phyloP scores from a whole-genome alignment of 2,888 invertebrate species.

The Drosophila kambysellisi region DNA sequence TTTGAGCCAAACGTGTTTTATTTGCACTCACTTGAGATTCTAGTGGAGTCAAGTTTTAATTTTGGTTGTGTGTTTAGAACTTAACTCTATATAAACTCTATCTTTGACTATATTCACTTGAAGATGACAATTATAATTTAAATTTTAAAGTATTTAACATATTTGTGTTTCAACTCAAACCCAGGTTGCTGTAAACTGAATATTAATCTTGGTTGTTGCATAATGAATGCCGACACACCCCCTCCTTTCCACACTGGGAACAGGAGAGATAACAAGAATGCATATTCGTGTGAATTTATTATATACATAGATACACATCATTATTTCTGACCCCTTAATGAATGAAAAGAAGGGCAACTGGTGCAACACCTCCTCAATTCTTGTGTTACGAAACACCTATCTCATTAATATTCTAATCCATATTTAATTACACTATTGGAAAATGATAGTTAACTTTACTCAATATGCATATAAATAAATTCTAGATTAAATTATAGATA shows the following conservation, averaged over 20 bases:
- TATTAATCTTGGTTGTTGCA: constrained; percentile 12
- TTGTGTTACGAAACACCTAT: not conserved
- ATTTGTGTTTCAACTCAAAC: not conserved
- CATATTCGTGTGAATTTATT: constrained; percentile 36
- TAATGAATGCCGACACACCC: constrained; percentile 24
- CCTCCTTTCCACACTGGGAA: not conserved
- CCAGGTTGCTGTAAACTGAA: constrained; percentile 5
- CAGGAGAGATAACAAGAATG: not conserved
- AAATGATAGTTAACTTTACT: not conserved
- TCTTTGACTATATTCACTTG: not conserved
- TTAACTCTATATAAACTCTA: too few species aligned
- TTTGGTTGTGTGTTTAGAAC: not conserved
- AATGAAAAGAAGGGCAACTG: not conserved
- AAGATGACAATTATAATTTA: not conserved
- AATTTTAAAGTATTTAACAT: not conserved
- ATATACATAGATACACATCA: constrained; percentile 1
- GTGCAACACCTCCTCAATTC: not conserved
- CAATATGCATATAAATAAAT: not conserved
- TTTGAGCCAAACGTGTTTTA: not conserved
- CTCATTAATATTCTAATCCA: not conserved
- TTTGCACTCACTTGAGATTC: not conserved
- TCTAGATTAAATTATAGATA: not conserved
- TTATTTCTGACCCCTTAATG: not conserved
- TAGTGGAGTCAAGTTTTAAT: not conserved
- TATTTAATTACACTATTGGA: not conserved